Conservation (phyloP, 2,113 vertebrate genomes). For the Ia io region DNA sequence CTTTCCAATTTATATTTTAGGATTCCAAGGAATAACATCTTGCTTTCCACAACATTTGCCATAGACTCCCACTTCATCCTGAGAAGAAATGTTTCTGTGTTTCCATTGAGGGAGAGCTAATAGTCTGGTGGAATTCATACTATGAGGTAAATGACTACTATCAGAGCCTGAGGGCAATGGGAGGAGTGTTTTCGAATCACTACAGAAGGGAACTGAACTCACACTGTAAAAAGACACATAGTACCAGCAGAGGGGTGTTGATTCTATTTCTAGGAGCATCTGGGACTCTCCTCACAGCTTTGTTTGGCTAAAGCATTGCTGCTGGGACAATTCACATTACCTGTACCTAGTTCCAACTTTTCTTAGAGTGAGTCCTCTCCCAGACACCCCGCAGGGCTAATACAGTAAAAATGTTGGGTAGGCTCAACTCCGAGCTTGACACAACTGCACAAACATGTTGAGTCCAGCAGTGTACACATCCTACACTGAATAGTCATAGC, state of each 20-base stretch:
- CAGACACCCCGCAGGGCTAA: neutral
- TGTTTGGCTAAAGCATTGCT: neutral
- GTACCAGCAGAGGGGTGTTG: neutral
- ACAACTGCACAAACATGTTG: neutral
- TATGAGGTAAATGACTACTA: neutral
- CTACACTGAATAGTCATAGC: neutral
- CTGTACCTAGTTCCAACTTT: neutral
- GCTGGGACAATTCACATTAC: neutral
- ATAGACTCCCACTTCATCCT: neutral
- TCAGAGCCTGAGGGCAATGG: neutral
- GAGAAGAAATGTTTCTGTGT: neutral
- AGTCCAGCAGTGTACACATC: neutral
- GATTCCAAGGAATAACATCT: neutral
- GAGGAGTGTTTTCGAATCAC: neutral
- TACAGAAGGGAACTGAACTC: neutral
- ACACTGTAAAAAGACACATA: neutral
- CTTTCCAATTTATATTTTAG: neutral
- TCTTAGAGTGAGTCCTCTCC: neutral
- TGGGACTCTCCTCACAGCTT: neutral
- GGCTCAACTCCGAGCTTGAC: neutral
- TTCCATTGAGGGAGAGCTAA: neutral
- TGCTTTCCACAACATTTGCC: neutral
- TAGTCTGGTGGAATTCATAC: neutral
- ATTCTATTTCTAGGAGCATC: neutral
- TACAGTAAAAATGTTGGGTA: neutral